phyloP scores from a whole-genome alignment of 2,113 vertebrate species.

The Pyxicephalus adspersus region DNA sequence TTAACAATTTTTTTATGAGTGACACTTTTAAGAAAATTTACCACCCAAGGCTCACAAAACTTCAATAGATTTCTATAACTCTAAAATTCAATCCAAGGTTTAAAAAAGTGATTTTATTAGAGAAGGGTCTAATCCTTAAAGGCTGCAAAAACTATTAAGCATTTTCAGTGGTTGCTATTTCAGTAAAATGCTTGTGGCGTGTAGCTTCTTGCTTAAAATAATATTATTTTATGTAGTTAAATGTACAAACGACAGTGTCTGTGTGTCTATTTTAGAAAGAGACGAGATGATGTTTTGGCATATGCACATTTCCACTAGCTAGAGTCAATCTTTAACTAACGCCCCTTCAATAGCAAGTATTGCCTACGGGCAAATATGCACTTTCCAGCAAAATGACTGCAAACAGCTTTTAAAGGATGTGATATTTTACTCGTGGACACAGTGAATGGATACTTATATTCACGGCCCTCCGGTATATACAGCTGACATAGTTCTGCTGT shows the following conservation, averaged over 20 bases:
- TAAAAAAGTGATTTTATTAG: slow-evolving; percentile 34
- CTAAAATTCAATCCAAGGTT: no score
- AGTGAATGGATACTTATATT: slow-evolving; percentile 47
- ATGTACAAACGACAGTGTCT: slow-evolving; percentile 43
- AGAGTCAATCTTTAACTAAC: slow-evolving; percentile 40
- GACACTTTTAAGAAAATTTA: slow-evolving; percentile 3
- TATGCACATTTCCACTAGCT: neutral
- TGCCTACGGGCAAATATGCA: slow-evolving; percentile 48
- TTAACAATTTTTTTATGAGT: no score
- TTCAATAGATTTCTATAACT: no score
- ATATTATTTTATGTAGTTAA: slow-evolving; percentile 44
- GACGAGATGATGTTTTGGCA: slow-evolving; percentile 25
- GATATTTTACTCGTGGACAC: slow-evolving; percentile 15
- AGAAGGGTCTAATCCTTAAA: slow-evolving; percentile 13
- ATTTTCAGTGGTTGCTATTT: slow-evolving; percentile 37
- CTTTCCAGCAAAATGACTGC: slow-evolving; percentile 42
- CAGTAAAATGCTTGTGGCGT: slow-evolving; percentile 45
- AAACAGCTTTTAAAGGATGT: slow-evolving; percentile 39
- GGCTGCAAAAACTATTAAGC: slow-evolving; percentile 52
- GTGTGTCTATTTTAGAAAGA: slow-evolving; percentile 49
- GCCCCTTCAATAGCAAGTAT: slow-evolving; percentile 40
- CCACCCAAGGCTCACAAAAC: neutral
- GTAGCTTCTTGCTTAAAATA: slow-evolving; percentile 50
- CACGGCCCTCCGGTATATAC: slow-evolving; percentile 7
- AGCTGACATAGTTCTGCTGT: slow-evolving; percentile 39